Evolutionary conservation across 2,888 invertebrate species (phyloP).

Genomic region (Vesta saturnalis): DNA sequence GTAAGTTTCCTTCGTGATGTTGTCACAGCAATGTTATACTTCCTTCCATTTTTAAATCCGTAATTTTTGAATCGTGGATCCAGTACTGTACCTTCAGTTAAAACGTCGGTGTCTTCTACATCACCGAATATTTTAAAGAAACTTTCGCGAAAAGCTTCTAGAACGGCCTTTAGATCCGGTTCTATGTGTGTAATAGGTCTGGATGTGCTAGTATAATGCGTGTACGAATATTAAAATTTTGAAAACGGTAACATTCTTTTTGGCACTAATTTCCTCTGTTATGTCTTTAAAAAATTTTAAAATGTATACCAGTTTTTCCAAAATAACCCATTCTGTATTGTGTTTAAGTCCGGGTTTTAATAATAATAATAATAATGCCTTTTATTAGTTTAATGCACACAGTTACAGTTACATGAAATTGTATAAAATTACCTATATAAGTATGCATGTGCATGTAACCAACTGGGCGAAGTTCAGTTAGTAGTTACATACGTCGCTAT

Average conservation of each 20-base stretch:
- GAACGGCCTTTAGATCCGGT: too few species aligned
- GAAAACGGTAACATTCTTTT: constrained; percentile 39
- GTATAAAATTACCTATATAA: too few species aligned
- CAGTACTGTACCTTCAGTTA: neutral
- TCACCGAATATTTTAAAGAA: neutral
- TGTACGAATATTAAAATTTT: too few species aligned
- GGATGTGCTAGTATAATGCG: too few species aligned
- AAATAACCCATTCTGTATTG: constrained; percentile 39
- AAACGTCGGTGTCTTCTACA: neutral
- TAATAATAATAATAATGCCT: too few species aligned
- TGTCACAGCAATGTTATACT: neutral
- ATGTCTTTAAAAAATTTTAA: constrained; percentile 39
- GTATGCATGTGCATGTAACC: too few species aligned
- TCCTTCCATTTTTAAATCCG: neutral
- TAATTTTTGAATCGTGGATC: constrained; percentile 1
- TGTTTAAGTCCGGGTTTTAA: too few species aligned
- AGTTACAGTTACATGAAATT: too few species aligned
- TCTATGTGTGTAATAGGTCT: too few species aligned
- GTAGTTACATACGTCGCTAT: too few species aligned
- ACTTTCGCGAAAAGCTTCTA: neutral
- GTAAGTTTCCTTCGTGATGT: neutral
- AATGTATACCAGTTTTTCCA: constrained; percentile 37
- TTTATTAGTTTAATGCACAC: too few species aligned
- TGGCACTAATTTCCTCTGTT: constrained; percentile 41
- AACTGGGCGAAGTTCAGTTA: too few species aligned